Percentiles rank a stretch among this genome's conserved stretches.
Evolutionary conservation across 2,113 vertebrate genomes (phyloP).

Genomic region (Apteryx owenii): DNA sequence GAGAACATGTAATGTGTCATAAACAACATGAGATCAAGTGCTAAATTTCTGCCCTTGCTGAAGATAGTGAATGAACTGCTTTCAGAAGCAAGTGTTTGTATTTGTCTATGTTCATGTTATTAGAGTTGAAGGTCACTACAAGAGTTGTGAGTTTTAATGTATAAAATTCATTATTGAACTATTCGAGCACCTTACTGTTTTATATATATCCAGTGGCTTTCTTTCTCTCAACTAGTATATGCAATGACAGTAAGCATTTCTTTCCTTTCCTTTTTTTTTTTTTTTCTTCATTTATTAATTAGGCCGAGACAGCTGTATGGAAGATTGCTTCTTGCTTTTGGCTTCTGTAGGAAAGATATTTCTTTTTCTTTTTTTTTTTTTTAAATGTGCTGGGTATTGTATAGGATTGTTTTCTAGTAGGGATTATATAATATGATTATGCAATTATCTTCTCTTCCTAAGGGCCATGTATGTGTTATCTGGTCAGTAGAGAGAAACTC

Average conservation of each 20-base stretch:
- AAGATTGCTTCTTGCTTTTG: neutral
- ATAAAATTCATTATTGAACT: neutral
- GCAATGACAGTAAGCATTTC: neutral
- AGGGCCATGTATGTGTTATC: neutral
- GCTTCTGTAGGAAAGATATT: neutral
- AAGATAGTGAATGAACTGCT: neutral
- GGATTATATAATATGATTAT: neutral
- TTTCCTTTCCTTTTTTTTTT: neutral
- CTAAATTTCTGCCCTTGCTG: constrained; percentile 12
- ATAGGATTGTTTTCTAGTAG: neutral
- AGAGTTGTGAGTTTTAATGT: neutral
- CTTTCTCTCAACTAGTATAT: neutral
- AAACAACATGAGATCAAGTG: neutral
- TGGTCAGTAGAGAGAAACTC: neutral
- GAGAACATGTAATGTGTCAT: neutral
- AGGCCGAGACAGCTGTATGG: neutral
- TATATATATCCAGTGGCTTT: neutral
- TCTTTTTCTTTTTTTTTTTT: neutral
- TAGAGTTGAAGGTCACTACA: neutral
- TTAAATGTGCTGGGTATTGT: neutral
- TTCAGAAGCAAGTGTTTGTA: neutral
- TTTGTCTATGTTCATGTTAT: neutral
- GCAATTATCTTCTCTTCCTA: neutral
- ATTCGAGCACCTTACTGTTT: neutral
- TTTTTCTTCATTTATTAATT: neutral